Percentiles rank a stretch among this genome's conserved stretches.
These are phyloP conservation scores for Drosophila leontia DNA, from an alignment of 1,140 invertebrate species.

Conservation along the genomic window DNA sequence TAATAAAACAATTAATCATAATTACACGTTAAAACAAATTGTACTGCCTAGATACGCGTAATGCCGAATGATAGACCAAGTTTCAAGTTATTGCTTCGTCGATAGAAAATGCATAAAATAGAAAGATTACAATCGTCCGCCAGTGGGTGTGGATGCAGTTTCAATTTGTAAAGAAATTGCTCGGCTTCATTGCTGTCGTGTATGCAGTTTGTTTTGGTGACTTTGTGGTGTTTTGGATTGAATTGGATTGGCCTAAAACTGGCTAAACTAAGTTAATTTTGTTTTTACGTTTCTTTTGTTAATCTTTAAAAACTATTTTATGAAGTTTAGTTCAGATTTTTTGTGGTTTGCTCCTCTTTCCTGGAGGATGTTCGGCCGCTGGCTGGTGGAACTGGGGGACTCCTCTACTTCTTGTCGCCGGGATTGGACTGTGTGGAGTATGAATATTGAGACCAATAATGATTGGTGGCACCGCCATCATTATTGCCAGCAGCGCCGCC, in stretches of 20 bases:
- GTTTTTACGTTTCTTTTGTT: constrained; percentile 31
- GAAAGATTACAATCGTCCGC: constrained; percentile 10
- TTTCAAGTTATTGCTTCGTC: constrained; percentile 25
- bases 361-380: constrained; percentile 26
- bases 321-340: constrained; percentile 65
- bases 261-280: constrained; percentile 71
- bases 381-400: constrained; percentile 24
- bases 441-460: constrained; percentile 85
- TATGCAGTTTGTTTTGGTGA: constrained; percentile 12
- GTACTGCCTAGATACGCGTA: constrained; percentile 73
- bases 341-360: constrained; percentile 40
- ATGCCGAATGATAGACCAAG: constrained; percentile 53
- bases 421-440: constrained; percentile 80
- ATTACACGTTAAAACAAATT: constrained; percentile 73
- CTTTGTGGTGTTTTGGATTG: constrained; percentile 23
- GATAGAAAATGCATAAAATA: constrained; percentile 25
- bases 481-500: constrained; percentile 57
- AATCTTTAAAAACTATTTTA: constrained; percentile 70
- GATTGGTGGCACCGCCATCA: constrained; percentile 78
- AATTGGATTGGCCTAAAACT: constrained; percentile 60
- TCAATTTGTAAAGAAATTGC: constrained; percentile 10
- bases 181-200: constrained; percentile 2
- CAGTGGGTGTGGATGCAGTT: constrained; percentile 4
- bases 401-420: constrained; percentile 69
- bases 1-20: constrained; percentile 72